Evolutionary conservation across 2,113 vertebrate genomes (phyloP).

Genomic region (Probosciger aterrimus): DNA sequence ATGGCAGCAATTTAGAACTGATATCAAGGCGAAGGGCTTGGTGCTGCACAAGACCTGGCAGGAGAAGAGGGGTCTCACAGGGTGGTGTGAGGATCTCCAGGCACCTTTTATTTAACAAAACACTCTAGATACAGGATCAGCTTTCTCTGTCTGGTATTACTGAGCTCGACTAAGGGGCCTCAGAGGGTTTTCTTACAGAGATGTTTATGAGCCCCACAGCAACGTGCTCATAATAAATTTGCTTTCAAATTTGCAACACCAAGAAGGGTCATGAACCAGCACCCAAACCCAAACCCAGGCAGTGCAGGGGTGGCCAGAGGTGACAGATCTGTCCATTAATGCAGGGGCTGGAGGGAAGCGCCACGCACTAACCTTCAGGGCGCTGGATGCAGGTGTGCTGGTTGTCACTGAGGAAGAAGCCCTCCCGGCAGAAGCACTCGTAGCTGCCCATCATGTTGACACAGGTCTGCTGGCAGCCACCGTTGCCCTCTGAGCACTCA

Average conservation of each 20-base stretch:
- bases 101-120: not conserved
- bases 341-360: rapidly evolving
- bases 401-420: constrained; percentile 98
- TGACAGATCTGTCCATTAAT: rapidly evolving
- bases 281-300: not conserved
- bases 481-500: constrained; percentile 93
- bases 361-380: constrained; percentile 84
- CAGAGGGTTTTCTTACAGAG: not conserved
- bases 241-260: not conserved
- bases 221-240: rapidly evolving
- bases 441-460: constrained; percentile 99
- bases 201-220: not conserved
- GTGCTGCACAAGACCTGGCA: not conserved
- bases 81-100: not conserved
- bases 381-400: constrained; percentile 98
- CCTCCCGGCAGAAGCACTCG: constrained; percentile 93
- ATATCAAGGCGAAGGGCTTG: not conserved
- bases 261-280: not conserved
- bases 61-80: not conserved
- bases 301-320: not conserved
- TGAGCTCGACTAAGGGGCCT: not conserved
- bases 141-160: rapidly evolving
- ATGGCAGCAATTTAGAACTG: constrained; percentile 49
- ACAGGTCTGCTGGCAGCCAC: constrained; percentile 95
- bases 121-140: not conserved